These are phyloP conservation scores for Malthinus seriepunctatus DNA, from an alignment of 2,888 invertebrate genomes.

Conservation along the genomic window DNA sequence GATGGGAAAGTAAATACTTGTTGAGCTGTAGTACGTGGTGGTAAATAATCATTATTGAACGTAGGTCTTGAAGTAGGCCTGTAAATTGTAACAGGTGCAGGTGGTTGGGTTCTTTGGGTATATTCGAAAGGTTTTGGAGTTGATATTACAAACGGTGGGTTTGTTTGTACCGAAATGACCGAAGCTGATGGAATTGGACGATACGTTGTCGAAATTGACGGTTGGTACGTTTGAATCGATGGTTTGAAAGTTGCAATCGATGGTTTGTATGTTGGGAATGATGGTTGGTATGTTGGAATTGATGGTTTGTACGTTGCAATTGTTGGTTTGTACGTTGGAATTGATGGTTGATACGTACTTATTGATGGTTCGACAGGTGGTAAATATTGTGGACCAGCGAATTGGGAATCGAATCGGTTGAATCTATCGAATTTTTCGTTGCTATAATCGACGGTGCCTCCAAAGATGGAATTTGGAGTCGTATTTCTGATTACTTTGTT, in stretches of 20 bases:
- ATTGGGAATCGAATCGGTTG: conserved; percentile 44
- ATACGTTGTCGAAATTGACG: too few species aligned
- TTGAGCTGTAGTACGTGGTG: conserved; percentile 1
- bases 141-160: conserved; percentile 5
- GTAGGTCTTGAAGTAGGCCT: neutral
- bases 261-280: too few species aligned
- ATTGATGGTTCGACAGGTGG: conserved; percentile 42
- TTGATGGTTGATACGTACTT: conserved; percentile 21
- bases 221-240: too few species aligned
- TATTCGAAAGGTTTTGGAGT: conserved; percentile 27
- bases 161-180: conserved; percentile 1
- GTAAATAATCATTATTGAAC: conserved; percentile 8
- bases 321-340: conserved; percentile 23
- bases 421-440: conserved; percentile 47
- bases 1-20: neutral
- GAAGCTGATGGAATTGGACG: conserved; percentile 7
- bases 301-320: conserved; percentile 17
- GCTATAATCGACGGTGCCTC: conserved; percentile 47
- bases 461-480: conserved; percentile 38
- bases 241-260: too few species aligned
- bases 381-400: conserved; percentile 50
- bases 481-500: conserved; percentile 48
- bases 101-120: conserved; percentile 6
- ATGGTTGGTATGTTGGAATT: too few species aligned
- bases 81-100: neutral